Percentiles rank a stretch among this genome's conserved stretches.
Evolutionary conservation across 2,888 invertebrate genomes (phyloP).

Genomic region (Exocentrus adspersus): DNA sequence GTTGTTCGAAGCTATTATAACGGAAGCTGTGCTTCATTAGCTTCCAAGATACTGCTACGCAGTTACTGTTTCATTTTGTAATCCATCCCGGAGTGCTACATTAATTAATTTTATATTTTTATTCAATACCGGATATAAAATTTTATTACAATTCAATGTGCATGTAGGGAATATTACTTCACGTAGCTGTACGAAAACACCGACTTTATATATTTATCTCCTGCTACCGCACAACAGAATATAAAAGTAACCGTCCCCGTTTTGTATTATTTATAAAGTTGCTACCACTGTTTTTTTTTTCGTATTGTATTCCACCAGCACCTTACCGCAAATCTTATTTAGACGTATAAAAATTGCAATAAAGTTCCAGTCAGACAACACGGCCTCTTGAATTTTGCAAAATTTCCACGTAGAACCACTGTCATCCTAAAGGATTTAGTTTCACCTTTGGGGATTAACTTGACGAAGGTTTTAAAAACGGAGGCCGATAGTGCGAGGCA

Average conservation of each 20-base stretch:
- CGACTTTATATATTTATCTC: background rate
- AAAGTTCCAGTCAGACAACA: conserved; percentile 23
- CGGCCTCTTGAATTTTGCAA: conserved; percentile 36
- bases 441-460: conserved; percentile 25
- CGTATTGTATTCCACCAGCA: background rate
- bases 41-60: no score
- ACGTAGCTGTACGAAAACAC: background rate
- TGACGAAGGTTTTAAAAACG: conserved; percentile 10
- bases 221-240: background rate
- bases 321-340: conserved; percentile 24
- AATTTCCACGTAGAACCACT: conserved; percentile 31
- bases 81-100: no score
- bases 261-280: background rate
- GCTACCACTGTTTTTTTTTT: background rate
- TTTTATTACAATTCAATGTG: background rate
- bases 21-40: no score
- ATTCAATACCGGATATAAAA: no score
- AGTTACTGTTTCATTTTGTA: no score
- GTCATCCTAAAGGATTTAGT: conserved; percentile 37
- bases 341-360: conserved; percentile 28
- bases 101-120: no score
- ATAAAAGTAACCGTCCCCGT: background rate
- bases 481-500: background rate
- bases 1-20: no score
- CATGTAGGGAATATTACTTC: background rate